Conservation (phyloP, 2,113 vertebrate species). For the Steatornis caripensis region DNA sequence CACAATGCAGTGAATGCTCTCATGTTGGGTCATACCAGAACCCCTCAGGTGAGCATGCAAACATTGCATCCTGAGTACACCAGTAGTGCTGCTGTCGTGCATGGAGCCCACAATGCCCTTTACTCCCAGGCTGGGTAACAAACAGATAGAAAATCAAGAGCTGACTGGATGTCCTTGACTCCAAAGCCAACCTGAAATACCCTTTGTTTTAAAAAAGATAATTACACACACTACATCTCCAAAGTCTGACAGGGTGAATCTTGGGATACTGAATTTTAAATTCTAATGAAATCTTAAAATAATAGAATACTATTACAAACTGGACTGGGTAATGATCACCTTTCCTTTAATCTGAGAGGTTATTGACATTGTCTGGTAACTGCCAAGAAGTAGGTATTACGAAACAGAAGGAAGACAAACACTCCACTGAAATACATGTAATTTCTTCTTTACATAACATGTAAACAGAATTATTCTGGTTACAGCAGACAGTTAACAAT, state of each 20-base stretch:
- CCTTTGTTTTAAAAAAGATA: not conserved
- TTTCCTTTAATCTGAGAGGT: not conserved
- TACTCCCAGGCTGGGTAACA: not conserved
- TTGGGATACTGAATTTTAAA: not conserved
- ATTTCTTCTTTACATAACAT: not conserved
- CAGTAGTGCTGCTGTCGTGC: not conserved
- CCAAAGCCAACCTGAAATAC: not conserved
- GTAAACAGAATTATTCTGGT: not conserved
- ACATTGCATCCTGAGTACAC: not conserved
- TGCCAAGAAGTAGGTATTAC: not conserved
- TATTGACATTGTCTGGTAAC: not conserved
- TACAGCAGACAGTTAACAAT: not conserved
- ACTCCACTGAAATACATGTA: not conserved
- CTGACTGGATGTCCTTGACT: not conserved
- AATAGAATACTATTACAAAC: not conserved
- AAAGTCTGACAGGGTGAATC: not conserved
- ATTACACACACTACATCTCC: not conserved
- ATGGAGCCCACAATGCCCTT: rapidly evolving
- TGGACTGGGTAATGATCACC: not conserved
- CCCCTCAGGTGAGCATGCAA: not conserved
- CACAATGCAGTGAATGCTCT: not conserved
- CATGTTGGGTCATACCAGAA: not conserved
- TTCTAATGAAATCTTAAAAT: not conserved
- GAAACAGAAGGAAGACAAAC: not conserved
- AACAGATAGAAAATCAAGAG: not conserved